phyloP scores from a whole-genome alignment of 2,888 invertebrate species.

The Hartigia nigra region DNA sequence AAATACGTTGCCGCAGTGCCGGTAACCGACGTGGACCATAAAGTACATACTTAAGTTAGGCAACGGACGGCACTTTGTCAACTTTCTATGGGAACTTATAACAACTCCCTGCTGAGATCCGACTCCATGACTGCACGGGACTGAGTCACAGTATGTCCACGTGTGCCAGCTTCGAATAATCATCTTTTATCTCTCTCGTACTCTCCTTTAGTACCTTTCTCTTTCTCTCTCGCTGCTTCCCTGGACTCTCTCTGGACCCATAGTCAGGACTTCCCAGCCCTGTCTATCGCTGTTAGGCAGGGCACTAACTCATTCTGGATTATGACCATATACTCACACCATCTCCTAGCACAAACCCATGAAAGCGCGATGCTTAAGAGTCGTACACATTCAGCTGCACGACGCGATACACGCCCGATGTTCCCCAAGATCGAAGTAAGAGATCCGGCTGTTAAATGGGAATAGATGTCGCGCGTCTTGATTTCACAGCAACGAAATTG shows the following conservation, averaged over 20 bases:
- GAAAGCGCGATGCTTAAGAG: slow-evolving; percentile 16
- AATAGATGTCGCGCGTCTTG: background rate
- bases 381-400: background rate
- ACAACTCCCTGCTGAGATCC: slow-evolving; percentile 27
- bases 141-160: slow-evolving; percentile 13
- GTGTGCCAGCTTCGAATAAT: slow-evolving; percentile 13
- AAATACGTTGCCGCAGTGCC: slow-evolving; percentile 24
- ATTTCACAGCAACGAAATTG: background rate
- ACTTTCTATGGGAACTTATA: slow-evolving; percentile 28
- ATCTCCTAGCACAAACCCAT: slow-evolving; percentile 17
- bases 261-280: slow-evolving; percentile 13
- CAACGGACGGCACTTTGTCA: slow-evolving; percentile 27
- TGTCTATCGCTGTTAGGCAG: slow-evolving; percentile 26
- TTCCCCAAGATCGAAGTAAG: background rate
- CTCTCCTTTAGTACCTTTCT: slow-evolving; percentile 17
- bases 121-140: slow-evolving; percentile 22
- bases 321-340: slow-evolving; percentile 20
- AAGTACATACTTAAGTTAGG: slow-evolving; percentile 27
- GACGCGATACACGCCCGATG: background rate
- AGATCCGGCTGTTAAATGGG: slow-evolving; percentile 2
- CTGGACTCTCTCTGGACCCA: slow-evolving; percentile 13
- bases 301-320: slow-evolving; percentile 28
- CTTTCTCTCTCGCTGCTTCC: slow-evolving; percentile 13
- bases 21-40: slow-evolving; percentile 22
- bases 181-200: slow-evolving; percentile 23